A percentile compares a stretch with the other conserved stretches of the same genome.
These are phyloP conservation scores for Mesopsocus fuscifrons DNA, from an alignment of 2,888 invertebrate genomes.

Conservation along the genomic window DNA sequence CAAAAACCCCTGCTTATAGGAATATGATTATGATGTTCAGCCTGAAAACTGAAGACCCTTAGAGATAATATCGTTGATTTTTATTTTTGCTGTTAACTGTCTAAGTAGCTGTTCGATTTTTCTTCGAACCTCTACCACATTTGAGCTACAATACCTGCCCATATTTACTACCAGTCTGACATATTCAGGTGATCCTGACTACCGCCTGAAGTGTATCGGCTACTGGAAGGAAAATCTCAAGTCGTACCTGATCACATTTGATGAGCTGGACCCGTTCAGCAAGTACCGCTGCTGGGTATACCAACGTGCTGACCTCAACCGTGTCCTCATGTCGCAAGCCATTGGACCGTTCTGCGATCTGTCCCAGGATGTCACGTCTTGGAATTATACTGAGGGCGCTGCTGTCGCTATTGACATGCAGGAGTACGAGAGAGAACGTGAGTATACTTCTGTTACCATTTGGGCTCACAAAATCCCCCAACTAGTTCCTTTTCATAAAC, in stretches of 20 bases:
- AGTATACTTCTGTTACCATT: too few species aligned
- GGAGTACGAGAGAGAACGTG: constrained; percentile 80
- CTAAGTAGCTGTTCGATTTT: too few species aligned
- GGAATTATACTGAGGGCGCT: constrained; percentile 79
- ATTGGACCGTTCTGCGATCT: constrained; percentile 82
- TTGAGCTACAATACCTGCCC: too few species aligned
- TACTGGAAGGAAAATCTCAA: constrained; percentile 96
- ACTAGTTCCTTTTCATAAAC: constrained; percentile 6
- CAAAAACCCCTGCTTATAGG: too few species aligned
- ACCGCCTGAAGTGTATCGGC: constrained; percentile 91
- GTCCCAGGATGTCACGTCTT: constrained; percentile 75
- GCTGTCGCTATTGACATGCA: constrained; percentile 79
- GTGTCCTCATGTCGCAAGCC: constrained; percentile 63
- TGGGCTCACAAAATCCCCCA: constrained; percentile 7
- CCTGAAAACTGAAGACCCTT: too few species aligned
- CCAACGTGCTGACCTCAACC: constrained; percentile 82
- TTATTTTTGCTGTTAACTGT: neutral
- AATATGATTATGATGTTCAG: too few species aligned
- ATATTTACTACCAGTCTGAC: too few species aligned
- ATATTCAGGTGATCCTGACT: constrained; percentile 80
- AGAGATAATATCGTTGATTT: too few species aligned
- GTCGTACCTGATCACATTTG: constrained; percentile 89
- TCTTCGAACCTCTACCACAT: too few species aligned
- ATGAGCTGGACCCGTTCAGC: constrained; percentile 87
- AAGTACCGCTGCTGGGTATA: constrained; percentile 97